A percentile compares a stretch with the other conserved stretches of the same genome.
Evolutionary conservation across 2,797 vertebrate species (phyloP).

Genomic region (Nasua narica): DNA sequence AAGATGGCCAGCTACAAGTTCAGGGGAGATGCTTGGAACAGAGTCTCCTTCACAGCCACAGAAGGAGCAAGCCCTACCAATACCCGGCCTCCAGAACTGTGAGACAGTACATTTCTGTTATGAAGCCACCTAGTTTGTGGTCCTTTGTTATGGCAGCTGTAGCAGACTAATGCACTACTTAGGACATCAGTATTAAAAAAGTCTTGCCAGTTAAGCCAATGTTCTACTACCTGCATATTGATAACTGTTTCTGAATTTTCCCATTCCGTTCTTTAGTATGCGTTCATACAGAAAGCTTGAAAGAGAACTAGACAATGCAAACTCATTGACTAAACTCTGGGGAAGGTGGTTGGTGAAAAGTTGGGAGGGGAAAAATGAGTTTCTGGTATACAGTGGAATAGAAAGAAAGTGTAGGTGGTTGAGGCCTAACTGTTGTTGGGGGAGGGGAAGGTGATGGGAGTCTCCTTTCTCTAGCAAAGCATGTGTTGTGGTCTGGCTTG

Average conservation of each 20-base stretch:
- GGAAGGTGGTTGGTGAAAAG: background rate
- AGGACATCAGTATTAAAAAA: background rate
- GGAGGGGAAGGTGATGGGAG: too few relatives aligned
- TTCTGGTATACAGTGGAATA: background rate
- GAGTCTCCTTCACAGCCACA: background rate
- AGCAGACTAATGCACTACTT: background rate
- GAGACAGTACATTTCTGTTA: background rate
- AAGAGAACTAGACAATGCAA: background rate
- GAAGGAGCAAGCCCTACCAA: background rate
- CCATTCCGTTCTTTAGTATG: background rate
- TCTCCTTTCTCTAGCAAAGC: background rate
- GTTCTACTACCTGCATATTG: background rate
- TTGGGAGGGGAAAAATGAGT: background rate
- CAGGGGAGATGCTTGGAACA: background rate
- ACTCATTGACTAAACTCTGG: background rate
- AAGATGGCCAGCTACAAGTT: background rate
- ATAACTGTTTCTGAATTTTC: background rate
- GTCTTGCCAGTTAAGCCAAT: background rate
- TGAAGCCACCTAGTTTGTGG: background rate
- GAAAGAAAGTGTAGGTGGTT: background rate
- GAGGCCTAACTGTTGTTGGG: too few relatives aligned
- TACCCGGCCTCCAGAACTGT: background rate
- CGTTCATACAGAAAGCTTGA: background rate
- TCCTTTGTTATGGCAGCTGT: background rate
- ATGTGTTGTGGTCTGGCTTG: background rate